Evolutionary conservation across 2,888 invertebrate species (phyloP), one percentile per base, ranked within the genome.

Genomic region (Gandaritis pyraliata): DNA sequence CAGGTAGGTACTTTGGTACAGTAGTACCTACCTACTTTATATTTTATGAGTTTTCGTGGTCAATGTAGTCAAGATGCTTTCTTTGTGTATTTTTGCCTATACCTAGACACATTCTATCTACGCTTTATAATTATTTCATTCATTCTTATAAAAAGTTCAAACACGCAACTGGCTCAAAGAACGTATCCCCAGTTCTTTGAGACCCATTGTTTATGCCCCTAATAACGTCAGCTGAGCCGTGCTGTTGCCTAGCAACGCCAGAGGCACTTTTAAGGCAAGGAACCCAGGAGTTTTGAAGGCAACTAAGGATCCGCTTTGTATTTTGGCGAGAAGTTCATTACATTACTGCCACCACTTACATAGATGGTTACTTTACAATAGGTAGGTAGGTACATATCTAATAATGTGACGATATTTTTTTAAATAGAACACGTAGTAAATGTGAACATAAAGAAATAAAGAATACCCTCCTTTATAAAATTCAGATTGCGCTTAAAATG

Each of bases 201-300:
- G 66, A 58, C 63, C 64, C 66, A 70, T 71, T 77, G 77, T 73
- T 75, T 75, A 73, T 59, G 63, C 60, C 69, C 61, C 71, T 82
- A 81, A 84, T 79, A 81, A 78, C 66, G 61, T 63, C 56, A 55
- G 58, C 38, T 54, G 55, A 71, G 66, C 59, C 83, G 82, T 83
- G 84, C 74, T 73, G 81, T 82, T 54, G 58, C 70, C 53, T 52
- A 57, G 70, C 70, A 69, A 71, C 70, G 16, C 43, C 11, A 16
- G 16, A 43, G 43, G 43, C 43, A 43, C 43, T 43, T 11, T 2
- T 16, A 41, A 41, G 41, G 47, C 23, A 56, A 41, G 56, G 33
- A 50, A 50, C n/a, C 43, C 46, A 51, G 41, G 33, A 52, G 55
- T 51, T 45, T 62, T 59, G 30, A 52, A 48, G 46, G 51, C 7